Base-by-base conservation (phyloP, 2,113 vertebrate species). In the Bos javanicus region DNA sequence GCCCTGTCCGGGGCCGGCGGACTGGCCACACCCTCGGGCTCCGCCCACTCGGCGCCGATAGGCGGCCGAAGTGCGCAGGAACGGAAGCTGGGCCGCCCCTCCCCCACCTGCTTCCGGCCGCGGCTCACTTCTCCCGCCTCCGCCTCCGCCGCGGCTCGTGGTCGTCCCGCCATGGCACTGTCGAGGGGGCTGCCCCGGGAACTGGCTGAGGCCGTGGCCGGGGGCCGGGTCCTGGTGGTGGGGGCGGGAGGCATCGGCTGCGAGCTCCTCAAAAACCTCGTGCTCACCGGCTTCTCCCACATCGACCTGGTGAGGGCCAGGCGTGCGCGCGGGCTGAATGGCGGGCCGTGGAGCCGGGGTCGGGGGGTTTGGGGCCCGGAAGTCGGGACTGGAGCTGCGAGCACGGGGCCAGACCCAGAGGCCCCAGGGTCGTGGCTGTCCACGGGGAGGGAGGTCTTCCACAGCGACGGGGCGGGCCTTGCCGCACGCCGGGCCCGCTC, bases 171-270 rank as follows among this genome's bases (percentile, higher is more conserved):
- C 81, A 99, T 99, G 99, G 99, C 99, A 95, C 98, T 99, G 91
- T 99, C 99, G 96, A 99, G 99, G 97, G 99, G 99, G 50, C 98
- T 99, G 26, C 98, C 99, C 21, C 99, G 99, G 97, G 99, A 99
- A 95, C 99, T 99, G 97, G 99, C 99, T 5, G 99, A 99, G 97
- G 99, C 99, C 15, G 98, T 99, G 56, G 98, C 99, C 88, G 98
- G 98, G 46, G 99, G 99, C 96, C 99, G 99, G 97, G 98, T 99
- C 88, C 97, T 99, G 98, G 99, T 99, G 97, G 99, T 99, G 78
- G 99, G 99, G 78, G 99, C 99, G 9, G 99, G 99, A 56, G 99
- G 99, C 11, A 99, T 99, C 98, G 99, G 99, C 98, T 99, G 99
- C 96, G 99, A 99, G 98, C 99, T 99, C 23, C 99, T 99, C 94